phyloP scores from a whole-genome alignment of 2,113 vertebrate species.

The Mola mola region DNA sequence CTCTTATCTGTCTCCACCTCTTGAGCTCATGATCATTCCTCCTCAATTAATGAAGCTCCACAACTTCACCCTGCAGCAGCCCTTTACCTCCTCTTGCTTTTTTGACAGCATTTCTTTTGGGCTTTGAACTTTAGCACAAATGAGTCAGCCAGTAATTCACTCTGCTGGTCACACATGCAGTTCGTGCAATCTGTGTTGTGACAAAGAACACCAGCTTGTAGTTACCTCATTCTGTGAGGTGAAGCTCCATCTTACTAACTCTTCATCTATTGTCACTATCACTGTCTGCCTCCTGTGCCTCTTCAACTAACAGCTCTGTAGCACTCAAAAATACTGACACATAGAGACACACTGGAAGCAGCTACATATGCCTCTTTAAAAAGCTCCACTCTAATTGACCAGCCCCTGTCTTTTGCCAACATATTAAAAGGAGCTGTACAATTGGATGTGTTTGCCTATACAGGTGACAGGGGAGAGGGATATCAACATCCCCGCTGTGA shows the following conservation, averaged over 20 bases:
- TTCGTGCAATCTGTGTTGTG: conserved; percentile 19
- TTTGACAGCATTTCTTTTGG: conserved; percentile 34
- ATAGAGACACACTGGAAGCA: background rate
- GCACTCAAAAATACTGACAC: background rate
- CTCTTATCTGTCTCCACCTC: conserved; percentile 12
- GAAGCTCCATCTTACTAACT: conserved; percentile 8
- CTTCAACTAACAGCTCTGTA: background rate
- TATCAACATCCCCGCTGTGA: conserved; percentile 50
- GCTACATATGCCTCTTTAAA: background rate
- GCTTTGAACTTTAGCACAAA: conserved; percentile 40
- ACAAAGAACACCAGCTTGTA: conserved; percentile 22
- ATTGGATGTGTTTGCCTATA: conserved; percentile 19
- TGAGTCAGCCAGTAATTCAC: conserved; percentile 41
- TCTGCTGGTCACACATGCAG: background rate
- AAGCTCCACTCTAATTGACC: conserved; percentile 5
- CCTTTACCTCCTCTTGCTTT: conserved; percentile 24
- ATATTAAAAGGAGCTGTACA: conserved; percentile 17
- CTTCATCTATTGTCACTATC: conserved; percentile 25
- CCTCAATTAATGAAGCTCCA: conserved; percentile 16
- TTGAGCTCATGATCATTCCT: conserved; percentile 16
- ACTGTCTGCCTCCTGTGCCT: background rate
- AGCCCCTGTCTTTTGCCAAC: conserved; percentile 1
- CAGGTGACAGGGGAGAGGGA: conserved; percentile 35
- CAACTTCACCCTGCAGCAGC: conserved; percentile 7
- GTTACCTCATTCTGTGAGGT: conserved; percentile 33